Evolutionary conservation across 1,140 invertebrate species (phyloP), one percentile per base, ranked within the genome.

Genomic region (Drosophila sp.): DNA sequence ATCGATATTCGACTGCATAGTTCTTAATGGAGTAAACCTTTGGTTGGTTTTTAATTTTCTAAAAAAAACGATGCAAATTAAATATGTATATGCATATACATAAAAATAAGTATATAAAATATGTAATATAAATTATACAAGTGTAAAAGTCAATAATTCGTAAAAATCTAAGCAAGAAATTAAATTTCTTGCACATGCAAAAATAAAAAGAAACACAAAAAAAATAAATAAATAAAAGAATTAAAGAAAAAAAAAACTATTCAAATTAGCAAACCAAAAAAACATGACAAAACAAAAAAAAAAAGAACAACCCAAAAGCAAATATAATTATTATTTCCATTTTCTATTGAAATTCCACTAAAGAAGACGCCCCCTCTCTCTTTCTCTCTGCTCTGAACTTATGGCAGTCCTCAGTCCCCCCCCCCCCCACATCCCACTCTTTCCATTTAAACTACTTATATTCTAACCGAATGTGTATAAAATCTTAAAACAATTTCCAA

Each of bases 141-240:
- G 32, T 58, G 56, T 58, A 70, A 64, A 78, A 78, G 75, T 78
- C 75, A 67, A 76, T 65, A 81, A 79, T 7, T 72, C 47, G 56
- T 70, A 81, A 50, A 50, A 79, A 75, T 71, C 27, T 74, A 73
- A 74, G 76, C 83, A 80, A 77, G 83, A 87, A 87, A 87, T 87
- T 38, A 40, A 87, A 87, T 87, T 87, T 87, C 83, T 87, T 86
- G 79, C 67, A 58, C 60, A 60, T 66, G 17, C 17, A 79, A 73
- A 76, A 64, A 70, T 72, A 68, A 63, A 44, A 25, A 23, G 35
- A 56, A 62, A 55, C 25, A 61, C 23, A 35, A 57, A 60, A 35
- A 60, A 61, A 63, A 57, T 50, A 65, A 29, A 27, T 47, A 10
- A 5, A 55, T 33, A 2, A 44, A 68, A 6, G 41, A 63, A n/a